These are phyloP conservation scores for Hippopotamus amphibius DNA, from an alignment of 2,113 vertebrate genomes.

Conservation along the genomic window DNA sequence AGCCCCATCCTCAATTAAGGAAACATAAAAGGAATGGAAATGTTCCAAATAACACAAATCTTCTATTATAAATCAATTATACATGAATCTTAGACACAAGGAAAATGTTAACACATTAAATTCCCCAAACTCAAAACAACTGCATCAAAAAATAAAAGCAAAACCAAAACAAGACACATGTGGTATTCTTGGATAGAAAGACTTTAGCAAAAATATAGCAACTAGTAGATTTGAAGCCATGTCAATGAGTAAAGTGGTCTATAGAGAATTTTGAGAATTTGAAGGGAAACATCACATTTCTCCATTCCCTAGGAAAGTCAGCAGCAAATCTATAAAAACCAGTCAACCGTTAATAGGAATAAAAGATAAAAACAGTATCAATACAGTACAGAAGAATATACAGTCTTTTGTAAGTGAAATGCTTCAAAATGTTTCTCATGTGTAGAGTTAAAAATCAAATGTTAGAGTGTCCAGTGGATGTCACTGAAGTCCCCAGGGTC, in stretches of 20 bases:
- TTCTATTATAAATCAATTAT: constrained; percentile 38
- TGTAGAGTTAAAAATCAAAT: constrained; percentile 35
- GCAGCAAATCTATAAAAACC: constrained; percentile 77
- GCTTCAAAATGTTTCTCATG: constrained; percentile 40
- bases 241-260: constrained; percentile 68
- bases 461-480: constrained; percentile 94
- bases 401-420: constrained; percentile 68
- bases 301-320: constrained; percentile 67
- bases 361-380: constrained; percentile 63
- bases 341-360: constrained; percentile 62
- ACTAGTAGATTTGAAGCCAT: constrained; percentile 68
- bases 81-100: constrained; percentile 64
- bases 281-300: constrained; percentile 80
- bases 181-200: constrained; percentile 70
- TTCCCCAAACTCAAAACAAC: constrained; percentile 70
- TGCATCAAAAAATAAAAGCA: constrained; percentile 68
- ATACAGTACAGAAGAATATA: constrained; percentile 83
- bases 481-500: constrained; percentile 92
- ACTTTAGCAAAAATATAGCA: constrained; percentile 82
- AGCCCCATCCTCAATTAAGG: constrained; percentile 47
- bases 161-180: constrained; percentile 43
- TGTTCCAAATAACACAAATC: constrained; percentile 28
- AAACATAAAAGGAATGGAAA: constrained; percentile 47
- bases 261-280: constrained; percentile 71
- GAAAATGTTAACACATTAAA: constrained; percentile 80